phyloP scores from a whole-genome alignment of 2,113 vertebrate genomes.

The Phyllostomus discolor region DNA sequence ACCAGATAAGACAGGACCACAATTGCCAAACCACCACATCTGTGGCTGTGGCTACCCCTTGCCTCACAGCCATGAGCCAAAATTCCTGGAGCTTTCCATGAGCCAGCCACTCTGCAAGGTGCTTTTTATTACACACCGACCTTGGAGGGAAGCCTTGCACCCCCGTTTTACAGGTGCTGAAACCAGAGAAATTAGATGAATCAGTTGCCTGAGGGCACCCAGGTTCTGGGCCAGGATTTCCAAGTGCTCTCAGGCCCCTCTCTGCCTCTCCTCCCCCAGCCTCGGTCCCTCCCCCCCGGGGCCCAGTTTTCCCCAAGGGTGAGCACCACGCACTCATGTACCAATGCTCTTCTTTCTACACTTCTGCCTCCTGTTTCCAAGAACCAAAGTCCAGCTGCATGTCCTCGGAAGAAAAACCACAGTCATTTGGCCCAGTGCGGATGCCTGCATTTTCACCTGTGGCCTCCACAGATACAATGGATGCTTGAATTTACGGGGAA shows the following conservation, averaged over 20 bases:
- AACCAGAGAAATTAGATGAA: not conserved
- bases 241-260: not conserved
- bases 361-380: not conserved
- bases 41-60: not conserved
- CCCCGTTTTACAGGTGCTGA: not conserved
- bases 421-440: not conserved
- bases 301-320: not conserved
- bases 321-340: not conserved
- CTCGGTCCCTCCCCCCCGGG: not conserved
- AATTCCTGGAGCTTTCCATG: not conserved
- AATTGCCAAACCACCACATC: no score
- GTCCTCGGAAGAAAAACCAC: not conserved
- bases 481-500: not conserved
- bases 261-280: not conserved
- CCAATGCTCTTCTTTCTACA: not conserved
- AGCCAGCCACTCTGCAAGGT: not conserved
- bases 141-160: not conserved
- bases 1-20: not conserved
- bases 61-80: not conserved
- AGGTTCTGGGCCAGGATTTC: not conserved
- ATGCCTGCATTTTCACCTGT: conserved; percentile 49
- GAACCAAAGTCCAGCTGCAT: not conserved
- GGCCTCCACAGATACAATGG: conserved; percentile 31
- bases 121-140: not conserved
- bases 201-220: not conserved